phyloP scores from a whole-genome alignment of 2,888 invertebrate genomes.

The Iselma pallidipennis region DNA sequence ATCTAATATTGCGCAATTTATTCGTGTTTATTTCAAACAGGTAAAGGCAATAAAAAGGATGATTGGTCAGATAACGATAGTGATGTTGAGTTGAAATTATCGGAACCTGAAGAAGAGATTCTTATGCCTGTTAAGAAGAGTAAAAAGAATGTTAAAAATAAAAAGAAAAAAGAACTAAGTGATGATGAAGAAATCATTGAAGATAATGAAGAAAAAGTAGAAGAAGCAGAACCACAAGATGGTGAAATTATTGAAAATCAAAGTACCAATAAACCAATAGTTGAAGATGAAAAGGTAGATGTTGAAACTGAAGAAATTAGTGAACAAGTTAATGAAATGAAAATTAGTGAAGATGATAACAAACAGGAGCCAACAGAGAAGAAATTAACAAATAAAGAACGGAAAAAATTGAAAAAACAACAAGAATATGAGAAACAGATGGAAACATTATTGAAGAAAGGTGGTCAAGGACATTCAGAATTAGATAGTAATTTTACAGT shows the following conservation, averaged over 20 bases:
- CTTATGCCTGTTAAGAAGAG: conserved; percentile 50
- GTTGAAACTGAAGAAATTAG: conserved; percentile 12
- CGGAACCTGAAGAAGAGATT: conserved; percentile 39
- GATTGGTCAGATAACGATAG: conserved; percentile 47
- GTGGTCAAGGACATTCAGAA: conserved; percentile 87
- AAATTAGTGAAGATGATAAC: conserved; percentile 45
- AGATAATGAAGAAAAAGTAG: conserved; percentile 11
- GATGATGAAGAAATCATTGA: conserved; percentile 50
- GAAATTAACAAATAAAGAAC: conserved; percentile 88
- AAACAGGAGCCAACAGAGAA: conserved; percentile 59
- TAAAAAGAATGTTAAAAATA: conserved; percentile 37
- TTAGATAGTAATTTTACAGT: conserved; percentile 94
- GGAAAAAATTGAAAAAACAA: conserved; percentile 87
- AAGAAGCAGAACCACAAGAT: conserved; percentile 11
- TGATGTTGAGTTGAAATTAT: conserved; percentile 47
- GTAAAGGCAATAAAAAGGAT: conserved; percentile 36
- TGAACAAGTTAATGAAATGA: conserved; percentile 23
- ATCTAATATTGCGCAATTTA: conserved; percentile 1
- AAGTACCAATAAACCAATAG: conserved; percentile 19
- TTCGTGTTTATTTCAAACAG: not conserved
- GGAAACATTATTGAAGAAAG: conserved; percentile 82
- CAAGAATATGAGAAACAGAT: conserved; percentile 87
- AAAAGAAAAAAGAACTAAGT: conserved; percentile 20
- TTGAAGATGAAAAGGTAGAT: conserved; percentile 24
- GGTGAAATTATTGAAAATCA: conserved; percentile 17